These are phyloP conservation scores for Heterotilapia buettikoferi DNA, from an alignment of 2,113 vertebrate species.

Conservation along the genomic window DNA sequence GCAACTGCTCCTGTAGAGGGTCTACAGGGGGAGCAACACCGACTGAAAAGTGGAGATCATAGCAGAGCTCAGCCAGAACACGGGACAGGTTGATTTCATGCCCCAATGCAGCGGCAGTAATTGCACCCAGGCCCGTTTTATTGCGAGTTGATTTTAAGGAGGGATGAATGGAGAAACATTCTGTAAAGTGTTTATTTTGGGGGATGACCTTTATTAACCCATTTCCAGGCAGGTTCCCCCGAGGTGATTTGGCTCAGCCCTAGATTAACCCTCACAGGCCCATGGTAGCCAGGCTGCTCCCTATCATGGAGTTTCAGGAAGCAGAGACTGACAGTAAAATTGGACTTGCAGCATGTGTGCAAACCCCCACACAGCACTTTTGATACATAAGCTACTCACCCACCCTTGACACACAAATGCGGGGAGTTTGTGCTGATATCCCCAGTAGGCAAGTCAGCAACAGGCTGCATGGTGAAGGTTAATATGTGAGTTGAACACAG, in stretches of 20 bases:
- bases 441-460: slow-evolving; percentile 18
- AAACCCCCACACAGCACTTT: slow-evolving; percentile 44
- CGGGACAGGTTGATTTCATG: slow-evolving; percentile 90
- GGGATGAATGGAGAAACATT: slow-evolving; percentile 92
- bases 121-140: slow-evolving; percentile 96
- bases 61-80: slow-evolving; percentile 87
- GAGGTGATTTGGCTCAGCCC: slow-evolving; percentile 76
- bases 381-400: slow-evolving; percentile 36
- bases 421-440: slow-evolving; percentile 32
- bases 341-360: slow-evolving; percentile 78
- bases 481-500: slow-evolving; percentile 39
- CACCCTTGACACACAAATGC: slow-evolving; percentile 29
- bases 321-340: slow-evolving; percentile 82
- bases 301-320: slow-evolving; percentile 75
- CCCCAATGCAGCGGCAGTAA: slow-evolving; percentile 88
- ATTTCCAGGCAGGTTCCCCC: slow-evolving; percentile 82
- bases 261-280: slow-evolving; percentile 83
- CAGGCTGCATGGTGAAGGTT: slow-evolving; percentile 45
- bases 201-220: slow-evolving; percentile 97
- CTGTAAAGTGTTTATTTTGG: slow-evolving; percentile 98
- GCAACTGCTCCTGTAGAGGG: slow-evolving; percentile 65
- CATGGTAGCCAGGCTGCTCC: slow-evolving; percentile 76
- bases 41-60: slow-evolving; percentile 49
- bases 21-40: slow-evolving; percentile 39
- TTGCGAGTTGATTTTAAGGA: slow-evolving; percentile 95